These are phyloP conservation scores for Rhinophrynus dorsalis DNA, from an alignment of 2,797 vertebrate species.

Conservation along the genomic window DNA sequence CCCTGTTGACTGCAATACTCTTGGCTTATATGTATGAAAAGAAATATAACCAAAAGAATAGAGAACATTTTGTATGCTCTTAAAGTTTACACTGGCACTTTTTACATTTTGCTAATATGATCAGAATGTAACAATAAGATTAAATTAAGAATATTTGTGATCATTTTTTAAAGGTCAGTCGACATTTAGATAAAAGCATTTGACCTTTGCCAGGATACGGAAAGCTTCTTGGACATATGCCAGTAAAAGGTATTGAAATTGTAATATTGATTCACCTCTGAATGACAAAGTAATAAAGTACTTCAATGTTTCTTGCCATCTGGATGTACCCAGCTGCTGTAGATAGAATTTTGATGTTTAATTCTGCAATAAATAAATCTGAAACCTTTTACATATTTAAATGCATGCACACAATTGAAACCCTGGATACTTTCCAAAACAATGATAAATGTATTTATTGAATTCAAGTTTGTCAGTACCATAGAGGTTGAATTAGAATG, in stretches of 20 bases:
- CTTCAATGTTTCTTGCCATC: slow-evolving; percentile 22
- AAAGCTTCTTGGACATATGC: slow-evolving; percentile 12
- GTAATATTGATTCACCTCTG: slow-evolving; percentile 41
- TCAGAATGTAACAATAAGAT: too few relatives aligned
- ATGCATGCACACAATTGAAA: not conserved
- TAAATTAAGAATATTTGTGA: slow-evolving; percentile 10
- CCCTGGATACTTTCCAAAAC: not conserved
- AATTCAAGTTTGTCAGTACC: not conserved
- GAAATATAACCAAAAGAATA: too few relatives aligned
- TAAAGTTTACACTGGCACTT: too few relatives aligned
- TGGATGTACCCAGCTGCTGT: slow-evolving; percentile 29
- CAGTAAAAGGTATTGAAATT: slow-evolving; percentile 7
- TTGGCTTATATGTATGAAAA: too few relatives aligned
- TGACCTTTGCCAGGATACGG: slow-evolving; percentile 25
- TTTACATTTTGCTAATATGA: too few relatives aligned
- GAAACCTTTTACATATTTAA: slow-evolving; percentile 9
- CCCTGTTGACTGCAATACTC: too few relatives aligned
- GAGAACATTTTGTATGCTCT: too few relatives aligned
- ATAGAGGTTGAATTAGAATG: too few relatives aligned
- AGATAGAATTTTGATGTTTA: slow-evolving; percentile 10
- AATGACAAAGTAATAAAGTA: slow-evolving; percentile 39
- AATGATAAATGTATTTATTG: not conserved
- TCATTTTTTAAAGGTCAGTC: slow-evolving; percentile 28
- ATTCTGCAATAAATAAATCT: slow-evolving; percentile 22
- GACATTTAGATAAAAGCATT: slow-evolving; percentile 23